Evolutionary conservation across 1,140 invertebrate species (phyloP).

Genomic region (Copidosoma floridanum): DNA sequence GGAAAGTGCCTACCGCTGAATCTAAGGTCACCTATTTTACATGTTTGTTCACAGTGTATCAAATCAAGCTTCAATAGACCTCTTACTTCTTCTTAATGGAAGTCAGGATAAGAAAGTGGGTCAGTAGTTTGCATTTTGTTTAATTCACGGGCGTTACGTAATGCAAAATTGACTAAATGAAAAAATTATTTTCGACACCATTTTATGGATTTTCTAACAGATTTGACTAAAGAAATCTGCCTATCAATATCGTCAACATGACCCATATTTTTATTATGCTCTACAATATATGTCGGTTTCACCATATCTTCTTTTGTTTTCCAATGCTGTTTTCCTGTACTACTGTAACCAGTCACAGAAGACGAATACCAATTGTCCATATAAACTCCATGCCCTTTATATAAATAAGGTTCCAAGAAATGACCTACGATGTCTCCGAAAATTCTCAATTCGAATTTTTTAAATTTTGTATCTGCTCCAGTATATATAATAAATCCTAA

Average conservation of each 20-base stretch:
- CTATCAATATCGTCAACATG: conserved; percentile 24
- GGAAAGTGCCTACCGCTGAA: conserved; percentile 4
- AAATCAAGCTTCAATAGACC: conserved; percentile 11
- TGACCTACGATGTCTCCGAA: conserved; percentile 26
- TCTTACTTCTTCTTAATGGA: conserved; percentile 15
- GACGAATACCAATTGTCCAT: conserved; percentile 33
- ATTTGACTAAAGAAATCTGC: conserved; percentile 12
- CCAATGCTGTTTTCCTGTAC: conserved; percentile 15
- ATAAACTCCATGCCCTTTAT: conserved; percentile 29
- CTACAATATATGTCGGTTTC: conserved; percentile 16
- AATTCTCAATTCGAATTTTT: conserved; percentile 26
- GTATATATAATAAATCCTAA: not conserved
- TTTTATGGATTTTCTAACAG: conserved; percentile 19
- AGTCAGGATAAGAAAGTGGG: conserved; percentile 17
- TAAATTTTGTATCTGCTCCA: conserved; percentile 16
- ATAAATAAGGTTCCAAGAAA: conserved; percentile 29
- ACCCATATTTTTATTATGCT: conserved; percentile 25
- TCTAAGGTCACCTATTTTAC: not conserved
- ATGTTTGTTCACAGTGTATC: not conserved
- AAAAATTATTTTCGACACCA: conserved; percentile 25
- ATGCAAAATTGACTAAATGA: conserved; percentile 19
- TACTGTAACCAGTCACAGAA: conserved; percentile 12
- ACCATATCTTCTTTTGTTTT: conserved; percentile 16
- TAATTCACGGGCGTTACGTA: conserved; percentile 13
- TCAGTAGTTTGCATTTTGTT: conserved; percentile 14